Percentiles rank a stretch among this genome's conserved stretches.
These are phyloP conservation scores for Paracentrotus lividus DNA, from an alignment of 53 echinoderm and acorn worm genomes.

Conservation along the genomic window DNA sequence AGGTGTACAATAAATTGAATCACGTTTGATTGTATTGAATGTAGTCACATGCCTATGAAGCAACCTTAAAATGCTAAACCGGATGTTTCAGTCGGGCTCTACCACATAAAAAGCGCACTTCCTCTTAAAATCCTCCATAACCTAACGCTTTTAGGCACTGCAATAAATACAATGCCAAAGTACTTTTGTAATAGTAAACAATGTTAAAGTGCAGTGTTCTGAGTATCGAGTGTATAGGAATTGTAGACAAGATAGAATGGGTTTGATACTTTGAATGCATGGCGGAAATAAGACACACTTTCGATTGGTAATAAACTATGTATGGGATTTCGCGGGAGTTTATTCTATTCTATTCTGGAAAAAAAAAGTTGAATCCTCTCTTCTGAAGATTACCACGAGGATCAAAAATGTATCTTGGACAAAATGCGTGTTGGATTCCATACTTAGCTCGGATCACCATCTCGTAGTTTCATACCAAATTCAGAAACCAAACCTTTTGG, in stretches of 20 bases:
- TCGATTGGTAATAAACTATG: background rate
- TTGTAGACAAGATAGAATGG: background rate
- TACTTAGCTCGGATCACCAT: background rate
- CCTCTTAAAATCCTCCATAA: background rate
- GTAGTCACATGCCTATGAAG: background rate
- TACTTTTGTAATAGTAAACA: background rate
- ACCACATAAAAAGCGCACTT: background rate
- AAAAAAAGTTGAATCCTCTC: background rate
- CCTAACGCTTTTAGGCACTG: background rate
- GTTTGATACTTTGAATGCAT: background rate
- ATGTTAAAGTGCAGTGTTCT: background rate
- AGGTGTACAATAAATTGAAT: too few relatives aligned
- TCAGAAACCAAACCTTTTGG: background rate
- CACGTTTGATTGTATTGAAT: too few relatives aligned
- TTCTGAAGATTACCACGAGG: background rate
- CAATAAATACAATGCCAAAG: background rate
- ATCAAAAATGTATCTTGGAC: background rate
- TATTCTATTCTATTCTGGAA: too few relatives aligned
- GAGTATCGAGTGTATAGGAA: background rate
- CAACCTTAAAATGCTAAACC: background rate
- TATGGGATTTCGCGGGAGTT: background rate
- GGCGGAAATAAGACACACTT: slow-evolving; percentile 6
- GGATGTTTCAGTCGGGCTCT: slow-evolving; percentile 4
- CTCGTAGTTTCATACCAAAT: background rate
- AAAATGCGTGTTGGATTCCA: background rate